Evolutionary conservation across 30 jellyfish, hydroid and myxozoan species (phyloP).

Genomic region (Hydra vulgaris): DNA sequence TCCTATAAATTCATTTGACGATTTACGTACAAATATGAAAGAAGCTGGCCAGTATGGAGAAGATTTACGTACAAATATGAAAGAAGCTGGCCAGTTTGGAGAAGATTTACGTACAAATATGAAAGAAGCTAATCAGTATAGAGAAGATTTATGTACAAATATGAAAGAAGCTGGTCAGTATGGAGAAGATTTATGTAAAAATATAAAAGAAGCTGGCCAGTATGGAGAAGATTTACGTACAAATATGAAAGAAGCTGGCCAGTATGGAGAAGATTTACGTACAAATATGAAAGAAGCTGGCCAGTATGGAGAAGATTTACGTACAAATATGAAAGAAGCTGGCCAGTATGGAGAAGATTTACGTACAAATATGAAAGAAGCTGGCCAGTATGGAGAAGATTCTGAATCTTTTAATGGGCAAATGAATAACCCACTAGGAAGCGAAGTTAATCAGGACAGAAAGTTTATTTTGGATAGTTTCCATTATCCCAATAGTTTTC

Average conservation of each 20-base stretch:
- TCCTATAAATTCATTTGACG: background rate
- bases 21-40: background rate
- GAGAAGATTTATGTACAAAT: background rate
- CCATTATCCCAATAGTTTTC: background rate
- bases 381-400: background rate
- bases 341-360: background rate
- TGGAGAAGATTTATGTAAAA: background rate
- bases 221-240: background rate
- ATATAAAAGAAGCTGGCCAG: background rate
- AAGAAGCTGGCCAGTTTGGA: background rate
- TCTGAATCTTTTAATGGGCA: background rate
- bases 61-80: background rate
- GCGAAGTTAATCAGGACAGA: background rate
- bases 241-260: background rate
- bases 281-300: background rate
- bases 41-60: background rate
- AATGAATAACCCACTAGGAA: background rate
- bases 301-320: background rate
- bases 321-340: background rate
- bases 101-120: background rate
- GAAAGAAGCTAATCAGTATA: background rate
- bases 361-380: background rate
- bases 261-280: background rate
- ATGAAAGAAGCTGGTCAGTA: background rate
- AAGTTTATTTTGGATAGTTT: background rate